Percentiles rank a stretch among this genome's conserved stretches.
Evolutionary conservation across 2,888 invertebrate genomes (phyloP).

Genomic region (Parapristionchus giblindavisi): DNA sequence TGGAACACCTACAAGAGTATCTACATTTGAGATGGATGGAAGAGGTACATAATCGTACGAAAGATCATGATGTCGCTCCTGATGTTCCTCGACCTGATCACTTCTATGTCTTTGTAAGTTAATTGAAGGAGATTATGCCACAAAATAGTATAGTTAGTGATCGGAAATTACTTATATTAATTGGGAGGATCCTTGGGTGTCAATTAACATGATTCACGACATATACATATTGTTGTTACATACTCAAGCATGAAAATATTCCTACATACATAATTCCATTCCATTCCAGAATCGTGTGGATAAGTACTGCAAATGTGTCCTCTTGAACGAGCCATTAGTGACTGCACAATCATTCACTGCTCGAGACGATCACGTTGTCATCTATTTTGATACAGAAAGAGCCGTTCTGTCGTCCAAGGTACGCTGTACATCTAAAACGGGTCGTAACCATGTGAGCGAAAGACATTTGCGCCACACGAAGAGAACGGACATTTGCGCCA

Average conservation of each 20-base stretch:
- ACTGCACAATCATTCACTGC: slow-evolving; percentile 29
- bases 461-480: too few species aligned
- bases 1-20: slow-evolving; percentile 43
- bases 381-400: slow-evolving; percentile 35
- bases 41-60: slow-evolving; percentile 35
- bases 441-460: too few species aligned
- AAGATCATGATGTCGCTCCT: slow-evolving; percentile 40
- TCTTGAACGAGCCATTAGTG: slow-evolving; percentile 12
- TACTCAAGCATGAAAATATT: not conserved
- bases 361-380: slow-evolving; percentile 30
- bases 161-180: too few species aligned
- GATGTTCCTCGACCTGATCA: slow-evolving; percentile 41
- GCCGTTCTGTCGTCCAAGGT: slow-evolving; percentile 1
- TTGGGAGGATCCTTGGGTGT: too few species aligned
- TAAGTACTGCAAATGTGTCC: slow-evolving; percentile 32
- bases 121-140: too few species aligned
- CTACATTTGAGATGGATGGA: slow-evolving; percentile 42
- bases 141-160: too few species aligned
- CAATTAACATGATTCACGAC: not conserved
- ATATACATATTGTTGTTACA: not conserved
- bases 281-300: slow-evolving; percentile 29
- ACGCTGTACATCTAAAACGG: not conserved
- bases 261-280: not conserved
- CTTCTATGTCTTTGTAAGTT: slow-evolving; percentile 48
- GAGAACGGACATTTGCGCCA: too few species aligned